Evolutionary conservation across 2,113 vertebrate genomes (phyloP).

Genomic region (human): DNA sequence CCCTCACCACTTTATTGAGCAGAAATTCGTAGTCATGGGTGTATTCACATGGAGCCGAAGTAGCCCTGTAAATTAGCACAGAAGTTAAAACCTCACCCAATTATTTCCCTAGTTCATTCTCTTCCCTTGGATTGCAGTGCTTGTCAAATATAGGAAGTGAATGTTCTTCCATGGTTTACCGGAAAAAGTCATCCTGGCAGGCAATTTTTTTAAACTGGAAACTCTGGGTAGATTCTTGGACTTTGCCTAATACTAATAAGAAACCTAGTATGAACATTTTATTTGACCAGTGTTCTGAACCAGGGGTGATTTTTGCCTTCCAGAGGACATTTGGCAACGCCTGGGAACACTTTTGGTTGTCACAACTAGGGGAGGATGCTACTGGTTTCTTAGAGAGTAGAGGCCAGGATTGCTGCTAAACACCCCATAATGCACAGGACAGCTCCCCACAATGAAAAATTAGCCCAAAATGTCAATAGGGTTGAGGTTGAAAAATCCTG

Average conservation of each 20-base stretch:
- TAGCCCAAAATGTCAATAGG: neutral
- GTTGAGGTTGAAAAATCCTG: neutral
- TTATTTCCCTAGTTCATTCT: neutral
- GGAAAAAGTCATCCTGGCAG: neutral
- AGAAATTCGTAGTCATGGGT: neutral
- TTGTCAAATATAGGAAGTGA: neutral
- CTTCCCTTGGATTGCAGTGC: neutral
- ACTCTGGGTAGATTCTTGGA: neutral
- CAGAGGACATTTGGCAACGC: neutral
- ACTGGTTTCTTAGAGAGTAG: neutral
- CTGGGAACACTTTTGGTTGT: neutral
- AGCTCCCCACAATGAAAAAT: neutral
- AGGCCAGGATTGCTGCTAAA: neutral
- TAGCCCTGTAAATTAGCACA: neutral
- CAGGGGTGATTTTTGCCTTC: neutral
- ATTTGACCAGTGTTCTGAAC: neutral
- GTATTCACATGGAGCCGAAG: neutral
- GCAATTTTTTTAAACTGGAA: conserved; percentile 36
- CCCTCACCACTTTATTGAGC: neutral
- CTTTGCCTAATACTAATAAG: neutral
- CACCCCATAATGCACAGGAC: neutral
- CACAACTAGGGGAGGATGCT: neutral
- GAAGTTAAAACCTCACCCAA: neutral
- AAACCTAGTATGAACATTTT: neutral
- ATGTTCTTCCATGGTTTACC: neutral